Evolutionary conservation across 2,797 vertebrate species (phyloP).

Genomic region (Tangara arthus): DNA sequence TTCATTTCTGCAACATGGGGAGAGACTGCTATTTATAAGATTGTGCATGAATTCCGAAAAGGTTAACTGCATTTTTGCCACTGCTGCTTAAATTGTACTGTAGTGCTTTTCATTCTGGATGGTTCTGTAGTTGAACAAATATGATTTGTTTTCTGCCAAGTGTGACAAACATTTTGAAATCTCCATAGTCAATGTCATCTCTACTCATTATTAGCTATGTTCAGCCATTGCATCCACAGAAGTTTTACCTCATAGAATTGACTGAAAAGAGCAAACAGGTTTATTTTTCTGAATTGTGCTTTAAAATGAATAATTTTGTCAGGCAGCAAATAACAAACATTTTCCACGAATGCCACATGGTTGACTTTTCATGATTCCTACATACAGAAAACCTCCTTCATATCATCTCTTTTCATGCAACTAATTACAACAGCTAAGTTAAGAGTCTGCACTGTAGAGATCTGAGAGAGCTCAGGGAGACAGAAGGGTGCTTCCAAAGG

Average conservation of each 20-base stretch:
- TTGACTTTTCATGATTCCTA: neutral
- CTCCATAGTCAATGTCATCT: neutral
- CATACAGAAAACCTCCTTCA: neutral
- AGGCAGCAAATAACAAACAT: neutral
- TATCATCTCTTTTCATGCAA: neutral
- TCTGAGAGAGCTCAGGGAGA: neutral
- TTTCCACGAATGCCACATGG: neutral
- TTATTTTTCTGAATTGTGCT: neutral
- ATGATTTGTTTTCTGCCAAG: neutral
- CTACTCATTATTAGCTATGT: neutral
- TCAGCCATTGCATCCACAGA: neutral
- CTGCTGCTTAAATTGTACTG: neutral
- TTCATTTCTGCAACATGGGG: neutral
- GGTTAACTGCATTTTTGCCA: neutral
- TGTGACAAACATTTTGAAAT: neutral
- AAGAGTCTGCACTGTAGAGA: neutral
- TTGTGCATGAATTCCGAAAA: neutral
- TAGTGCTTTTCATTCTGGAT: neutral
- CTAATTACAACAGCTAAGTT: neutral
- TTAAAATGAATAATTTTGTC: neutral
- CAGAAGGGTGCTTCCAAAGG: neutral
- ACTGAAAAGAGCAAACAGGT: neutral
- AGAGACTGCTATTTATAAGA: neutral
- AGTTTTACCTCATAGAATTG: neutral
- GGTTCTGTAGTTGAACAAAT: neutral